Conservation (phyloP, 2,797 vertebrate species). For the Acanthiza pusilla region DNA sequence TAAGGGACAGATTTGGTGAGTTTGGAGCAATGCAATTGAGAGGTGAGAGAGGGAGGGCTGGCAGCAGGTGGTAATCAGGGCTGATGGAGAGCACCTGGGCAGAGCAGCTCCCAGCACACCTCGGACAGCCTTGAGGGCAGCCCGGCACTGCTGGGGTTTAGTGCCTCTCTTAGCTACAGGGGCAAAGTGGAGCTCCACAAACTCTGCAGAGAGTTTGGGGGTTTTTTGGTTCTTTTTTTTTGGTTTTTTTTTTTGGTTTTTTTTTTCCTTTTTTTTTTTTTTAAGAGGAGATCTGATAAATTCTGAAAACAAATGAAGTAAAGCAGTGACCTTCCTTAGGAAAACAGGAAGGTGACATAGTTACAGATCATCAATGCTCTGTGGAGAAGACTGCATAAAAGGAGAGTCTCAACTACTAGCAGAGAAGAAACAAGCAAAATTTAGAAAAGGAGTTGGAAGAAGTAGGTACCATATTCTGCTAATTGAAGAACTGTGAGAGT, state of each 20-base stretch:
- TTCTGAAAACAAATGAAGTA: not conserved
- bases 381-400: not conserved
- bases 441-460: not conserved
- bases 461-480: not conserved
- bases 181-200: not conserved
- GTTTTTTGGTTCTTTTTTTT: not conserved
- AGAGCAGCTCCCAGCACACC: not conserved
- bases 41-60: accelerated
- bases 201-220: not conserved
- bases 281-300: accelerated
- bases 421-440: not conserved
- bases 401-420: not conserved
- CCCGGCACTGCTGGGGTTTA: accelerated
- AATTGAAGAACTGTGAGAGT: not conserved
- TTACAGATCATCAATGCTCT: accelerated
- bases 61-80: accelerated
- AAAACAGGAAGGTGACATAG: accelerated
- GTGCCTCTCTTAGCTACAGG: not conserved
- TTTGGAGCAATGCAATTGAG: not conserved
- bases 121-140: too few relatives aligned
- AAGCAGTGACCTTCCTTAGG: not conserved
- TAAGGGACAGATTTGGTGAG: not conserved
- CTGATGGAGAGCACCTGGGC: not conserved
- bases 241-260: not conserved
- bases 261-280: too few relatives aligned